Percentiles rank a stretch among this genome's conserved stretches.
Evolutionary conservation across 2,113 vertebrate genomes (phyloP).

Genomic region (Nothobranchius kuhntae): DNA sequence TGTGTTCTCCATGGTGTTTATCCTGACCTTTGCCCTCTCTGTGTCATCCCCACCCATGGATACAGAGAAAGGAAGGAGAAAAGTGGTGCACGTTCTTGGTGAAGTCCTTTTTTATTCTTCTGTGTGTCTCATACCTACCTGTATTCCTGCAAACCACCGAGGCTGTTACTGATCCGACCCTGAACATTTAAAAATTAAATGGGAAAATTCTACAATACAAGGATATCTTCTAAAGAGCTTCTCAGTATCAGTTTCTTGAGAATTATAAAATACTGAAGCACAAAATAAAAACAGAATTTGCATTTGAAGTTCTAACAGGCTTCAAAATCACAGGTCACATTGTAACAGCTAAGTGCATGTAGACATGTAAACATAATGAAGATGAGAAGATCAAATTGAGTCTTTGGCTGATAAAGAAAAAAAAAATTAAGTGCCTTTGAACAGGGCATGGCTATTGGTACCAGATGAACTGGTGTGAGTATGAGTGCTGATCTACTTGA

Average conservation of each 20-base stretch:
- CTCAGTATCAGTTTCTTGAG: background rate
- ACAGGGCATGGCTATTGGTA: too few species aligned
- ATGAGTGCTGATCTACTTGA: too few species aligned
- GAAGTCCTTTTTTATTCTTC: constrained; percentile 42
- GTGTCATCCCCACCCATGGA: constrained; percentile 32
- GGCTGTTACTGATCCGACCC: background rate
- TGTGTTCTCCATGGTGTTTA: constrained; percentile 32
- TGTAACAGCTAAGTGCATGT: too few species aligned
- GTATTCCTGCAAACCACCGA: background rate
- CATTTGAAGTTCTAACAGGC: background rate
- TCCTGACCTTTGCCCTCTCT: constrained; percentile 63
- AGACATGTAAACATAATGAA: too few species aligned
- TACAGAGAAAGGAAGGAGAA: constrained; percentile 81
- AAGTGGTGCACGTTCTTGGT: constrained; percentile 93
- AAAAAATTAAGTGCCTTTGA: too few species aligned
- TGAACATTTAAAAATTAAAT: background rate
- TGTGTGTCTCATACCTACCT: background rate
- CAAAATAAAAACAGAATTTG: background rate
- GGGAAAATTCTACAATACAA: background rate
- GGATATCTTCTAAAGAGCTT: background rate
- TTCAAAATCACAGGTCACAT: too few species aligned
- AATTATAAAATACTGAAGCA: background rate
- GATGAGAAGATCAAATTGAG: too few species aligned
- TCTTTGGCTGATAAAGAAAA: too few species aligned
- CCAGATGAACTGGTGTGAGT: too few species aligned